Evolutionary conservation across 2,888 invertebrate genomes (phyloP), one percentile per base, ranked within the genome.

Genomic region (Blastobasis lacticolella): DNA sequence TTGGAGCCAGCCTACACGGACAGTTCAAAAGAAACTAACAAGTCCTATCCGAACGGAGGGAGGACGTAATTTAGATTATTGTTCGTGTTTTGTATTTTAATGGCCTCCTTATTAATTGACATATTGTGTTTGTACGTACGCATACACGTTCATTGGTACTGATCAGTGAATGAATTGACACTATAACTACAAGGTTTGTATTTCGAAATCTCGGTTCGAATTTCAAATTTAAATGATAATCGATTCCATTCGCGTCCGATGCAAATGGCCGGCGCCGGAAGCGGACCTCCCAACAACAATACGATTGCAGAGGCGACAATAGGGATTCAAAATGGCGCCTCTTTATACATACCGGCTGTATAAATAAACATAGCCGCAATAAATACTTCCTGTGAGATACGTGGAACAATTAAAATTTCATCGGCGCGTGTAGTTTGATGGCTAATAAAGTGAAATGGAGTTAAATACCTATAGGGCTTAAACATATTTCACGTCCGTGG

Each of bases 241-340:
- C 65, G 72, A 86, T 86, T 81, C 86, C 61, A 53, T 71, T 71
- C 81, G 78, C 83, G 87, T 84, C 61, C 68, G 69, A 86, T 85
- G 84, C 78, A 83, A 85, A 87, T 86, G 83, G 63, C 74, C 78
- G 87, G 87, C 88, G 88, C 88, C 87, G 87, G 87, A 86, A 78
- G 72, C 66, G 75, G 81, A 86, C 87, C 87, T 81, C 85, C 84
- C 87, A 82, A 73, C 63, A 72, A 75, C 80, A 78, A 71, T 73
- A 71, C 68, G 65, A 66, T 70, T 74, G 76, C 77, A 75, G 75
- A 71, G 75, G 70, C 73, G 78, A 78, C 80, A 78, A 78, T 77
- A 73, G 71, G 61, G 71, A 80, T 81, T 71, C 84, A 82, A 85
- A 76, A 87, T 85, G 88, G 88, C 87, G 88, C 85, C 83, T 77